These are phyloP conservation scores for Lasius platythorax DNA, from an alignment of 2,888 invertebrate species.

Conservation along the genomic window DNA sequence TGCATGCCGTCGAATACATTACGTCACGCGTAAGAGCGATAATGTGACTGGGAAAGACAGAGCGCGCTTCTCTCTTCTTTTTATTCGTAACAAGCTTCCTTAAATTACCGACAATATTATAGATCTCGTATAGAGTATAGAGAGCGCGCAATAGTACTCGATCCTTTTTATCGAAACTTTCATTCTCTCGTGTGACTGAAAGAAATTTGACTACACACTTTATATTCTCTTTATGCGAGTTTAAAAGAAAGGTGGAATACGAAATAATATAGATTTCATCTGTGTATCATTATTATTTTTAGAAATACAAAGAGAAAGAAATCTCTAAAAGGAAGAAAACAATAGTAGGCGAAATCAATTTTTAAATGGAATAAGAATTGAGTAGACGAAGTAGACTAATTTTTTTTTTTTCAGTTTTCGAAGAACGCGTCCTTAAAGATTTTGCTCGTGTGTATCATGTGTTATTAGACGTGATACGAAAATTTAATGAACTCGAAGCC, in stretches of 20 bases:
- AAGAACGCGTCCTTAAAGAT: not conserved
- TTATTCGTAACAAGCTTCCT: not conserved
- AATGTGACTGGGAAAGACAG: constrained; percentile 16
- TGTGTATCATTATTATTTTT: not conserved
- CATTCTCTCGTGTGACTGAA: not conserved
- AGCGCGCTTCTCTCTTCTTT: not conserved
- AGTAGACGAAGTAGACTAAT: not conserved
- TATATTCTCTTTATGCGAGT: not conserved
- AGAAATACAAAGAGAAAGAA: not conserved
- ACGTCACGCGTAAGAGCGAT: constrained; percentile 23
- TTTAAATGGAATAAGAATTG: not conserved
- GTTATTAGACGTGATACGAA: not conserved
- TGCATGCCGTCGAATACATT: constrained; percentile 43
- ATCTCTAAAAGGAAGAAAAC: not conserved
- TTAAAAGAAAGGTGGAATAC: not conserved
- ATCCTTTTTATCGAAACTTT: not conserved
- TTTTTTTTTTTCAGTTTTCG: too few relatives aligned
- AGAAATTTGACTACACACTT: not conserved
- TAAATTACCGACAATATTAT: constrained; percentile 12
- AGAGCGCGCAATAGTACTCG: not conserved
- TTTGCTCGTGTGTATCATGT: not conserved
- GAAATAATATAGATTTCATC: not conserved
- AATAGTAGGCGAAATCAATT: not conserved
- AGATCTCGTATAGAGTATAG: not conserved
- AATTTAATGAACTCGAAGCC: constrained; percentile 30